A percentile compares a stretch with the other conserved stretches of the same genome.
These are phyloP conservation scores for Callinectes sapidus DNA, from an alignment of 2,888 invertebrate genomes.

Conservation along the genomic window DNA sequence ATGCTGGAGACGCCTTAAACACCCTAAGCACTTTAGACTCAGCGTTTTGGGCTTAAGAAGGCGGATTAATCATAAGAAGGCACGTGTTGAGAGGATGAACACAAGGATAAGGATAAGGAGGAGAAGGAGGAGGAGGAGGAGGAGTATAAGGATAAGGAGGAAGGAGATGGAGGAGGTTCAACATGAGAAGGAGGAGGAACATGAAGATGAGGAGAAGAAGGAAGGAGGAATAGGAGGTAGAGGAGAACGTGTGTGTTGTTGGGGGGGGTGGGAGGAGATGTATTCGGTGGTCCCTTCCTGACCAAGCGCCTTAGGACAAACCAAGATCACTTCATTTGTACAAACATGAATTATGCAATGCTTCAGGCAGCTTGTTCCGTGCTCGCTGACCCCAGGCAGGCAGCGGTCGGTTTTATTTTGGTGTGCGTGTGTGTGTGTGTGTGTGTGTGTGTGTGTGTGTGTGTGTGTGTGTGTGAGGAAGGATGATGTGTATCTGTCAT, in stretches of 20 bases:
- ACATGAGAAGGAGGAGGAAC: background rate
- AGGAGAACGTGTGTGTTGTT: background rate
- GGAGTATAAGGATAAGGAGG: background rate
- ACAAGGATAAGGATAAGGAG: background rate
- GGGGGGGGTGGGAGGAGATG: background rate
- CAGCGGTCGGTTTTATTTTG: background rate
- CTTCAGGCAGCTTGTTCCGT: background rate
- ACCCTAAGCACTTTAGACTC: background rate
- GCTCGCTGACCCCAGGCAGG: background rate
- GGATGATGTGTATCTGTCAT: background rate
- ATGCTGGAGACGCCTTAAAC: background rate
- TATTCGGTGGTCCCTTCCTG: background rate
- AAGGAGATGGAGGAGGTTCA: no score
- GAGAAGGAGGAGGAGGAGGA: background rate
- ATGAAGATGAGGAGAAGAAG: no score
- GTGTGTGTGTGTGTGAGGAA: constrained; percentile 8
- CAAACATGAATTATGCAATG: constrained; percentile 20
- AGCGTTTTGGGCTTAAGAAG: background rate
- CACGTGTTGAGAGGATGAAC: background rate
- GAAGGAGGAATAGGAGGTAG: background rate
- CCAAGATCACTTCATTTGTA: constrained; percentile 19
- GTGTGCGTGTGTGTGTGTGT: constrained; percentile 21
- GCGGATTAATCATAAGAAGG: background rate
- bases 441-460: constrained; percentile 15
- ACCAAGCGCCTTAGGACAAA: background rate